Conservation (phyloP, 1,140 invertebrate genomes). For the Oreohelix idahoensis region DNA sequence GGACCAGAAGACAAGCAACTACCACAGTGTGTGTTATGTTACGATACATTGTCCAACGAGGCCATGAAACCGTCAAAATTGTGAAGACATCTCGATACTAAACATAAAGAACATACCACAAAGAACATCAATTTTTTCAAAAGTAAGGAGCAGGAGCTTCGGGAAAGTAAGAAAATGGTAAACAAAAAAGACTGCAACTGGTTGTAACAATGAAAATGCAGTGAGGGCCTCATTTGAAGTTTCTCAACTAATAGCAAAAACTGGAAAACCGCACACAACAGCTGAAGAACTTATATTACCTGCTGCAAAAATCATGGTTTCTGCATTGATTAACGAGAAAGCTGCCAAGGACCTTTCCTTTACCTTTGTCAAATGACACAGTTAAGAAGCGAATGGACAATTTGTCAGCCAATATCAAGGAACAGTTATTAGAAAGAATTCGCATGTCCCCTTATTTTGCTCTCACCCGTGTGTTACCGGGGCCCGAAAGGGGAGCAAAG, state of each 20-base stretch:
- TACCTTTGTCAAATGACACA: neutral
- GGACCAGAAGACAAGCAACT: neutral
- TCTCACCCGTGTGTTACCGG: too few relatives aligned
- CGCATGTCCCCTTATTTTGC: neutral
- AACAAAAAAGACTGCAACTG: neutral
- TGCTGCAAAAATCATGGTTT: neutral
- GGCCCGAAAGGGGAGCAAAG: too few relatives aligned
- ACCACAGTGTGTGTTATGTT: neutral
- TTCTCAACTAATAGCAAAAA: neutral
- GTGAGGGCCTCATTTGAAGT: neutral
- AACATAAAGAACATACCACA: neutral
- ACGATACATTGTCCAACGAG: neutral
- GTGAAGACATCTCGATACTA: neutral
- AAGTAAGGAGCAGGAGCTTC: neutral
- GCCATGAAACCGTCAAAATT: neutral
- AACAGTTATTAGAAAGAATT: neutral
- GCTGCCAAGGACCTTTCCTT: neutral
- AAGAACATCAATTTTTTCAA: neutral
- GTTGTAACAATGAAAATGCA: neutral
- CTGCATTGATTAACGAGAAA: neutral
- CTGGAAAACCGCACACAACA: neutral
- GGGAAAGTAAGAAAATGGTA: neutral
- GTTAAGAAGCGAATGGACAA: neutral
- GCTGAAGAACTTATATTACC: neutral
- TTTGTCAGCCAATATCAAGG: slow-evolving; percentile 3